Evolutionary conservation across 2,113 vertebrate species (phyloP), one percentile per base, ranked within the genome.

Genomic region (Oreochromis niloticus): DNA sequence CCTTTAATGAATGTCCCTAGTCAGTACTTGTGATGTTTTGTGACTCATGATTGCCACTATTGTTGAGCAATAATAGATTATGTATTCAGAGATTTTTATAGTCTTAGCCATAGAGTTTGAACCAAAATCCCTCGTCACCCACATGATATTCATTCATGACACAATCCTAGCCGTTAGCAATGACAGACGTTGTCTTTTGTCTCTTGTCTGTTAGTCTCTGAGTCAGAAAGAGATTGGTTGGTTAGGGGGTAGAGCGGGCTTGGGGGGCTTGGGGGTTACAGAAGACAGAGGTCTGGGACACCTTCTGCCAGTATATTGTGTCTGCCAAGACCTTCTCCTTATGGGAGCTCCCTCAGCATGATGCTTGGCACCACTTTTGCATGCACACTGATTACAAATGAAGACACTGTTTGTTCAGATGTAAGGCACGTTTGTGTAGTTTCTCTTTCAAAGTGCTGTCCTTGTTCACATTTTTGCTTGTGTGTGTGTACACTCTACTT

Each of bases 261-360:
- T 82, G 34, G 82, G 32, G 41, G 56, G 5, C 48, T 46, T 36
- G 66, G 30, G 16, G 71, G 56, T 85, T 5, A 87, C 46, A 87
- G 14, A 71, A 89, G 75, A 89, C 82, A 84, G 86, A 87, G 91
- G 91, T 91, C 89, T 93, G 92, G 92, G 89, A 94, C 82, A 90
- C 93, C 92, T 92, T 94, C 93, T 95, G 94, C 85, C 81, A 89
- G 52, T 61, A 86, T 57, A 79, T 41, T 81, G 79, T 83, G 63
- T 89, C 68, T 94, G 94, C 94, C 94, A 95, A 95, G 85, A 86
- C 91, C 89, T 81, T 93, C 87, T 91, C 87, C 91, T 92, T 86
- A 80, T 81, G 93, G 93, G 93, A 90, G 84, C 87, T 82, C 75
- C 85, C 85, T 39, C 55, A 17, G 87, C 93, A 89, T 61, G 84